Evolutionary conservation across 2,888 invertebrate genomes (phyloP).

Genomic region (Heliconius charithonia): DNA sequence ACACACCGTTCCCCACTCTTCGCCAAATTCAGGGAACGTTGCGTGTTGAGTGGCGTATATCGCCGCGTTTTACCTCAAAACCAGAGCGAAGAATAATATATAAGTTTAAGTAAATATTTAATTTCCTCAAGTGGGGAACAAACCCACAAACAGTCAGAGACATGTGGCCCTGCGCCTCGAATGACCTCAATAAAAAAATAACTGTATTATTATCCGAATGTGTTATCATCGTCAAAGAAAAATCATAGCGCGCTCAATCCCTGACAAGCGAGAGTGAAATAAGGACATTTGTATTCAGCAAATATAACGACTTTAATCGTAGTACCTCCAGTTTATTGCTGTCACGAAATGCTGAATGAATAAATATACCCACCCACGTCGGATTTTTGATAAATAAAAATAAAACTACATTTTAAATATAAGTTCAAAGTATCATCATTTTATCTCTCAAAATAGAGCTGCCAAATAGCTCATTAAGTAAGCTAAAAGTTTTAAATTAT

Average conservation of each 20-base stretch:
- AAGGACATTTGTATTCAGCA: conserved; percentile 26
- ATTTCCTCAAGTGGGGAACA: too few relatives aligned
- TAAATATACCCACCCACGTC: conserved; percentile 16
- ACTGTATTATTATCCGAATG: background rate
- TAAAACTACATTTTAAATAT: background rate
- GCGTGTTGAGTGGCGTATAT: too few relatives aligned
- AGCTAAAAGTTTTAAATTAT: background rate
- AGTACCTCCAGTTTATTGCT: conserved; percentile 29
- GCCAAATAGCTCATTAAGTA: background rate
- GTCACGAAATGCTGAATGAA: conserved; percentile 28
- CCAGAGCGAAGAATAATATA: too few relatives aligned
- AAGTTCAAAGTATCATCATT: background rate
- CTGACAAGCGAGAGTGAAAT: conserved; percentile 17
- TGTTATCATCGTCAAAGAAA: background rate
- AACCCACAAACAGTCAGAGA: too few relatives aligned
- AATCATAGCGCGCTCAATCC: background rate
- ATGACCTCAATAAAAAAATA: too few relatives aligned
- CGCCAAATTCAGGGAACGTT: too few relatives aligned
- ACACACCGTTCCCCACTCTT: too few relatives aligned
- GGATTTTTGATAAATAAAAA: background rate
- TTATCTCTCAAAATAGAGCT: background rate
- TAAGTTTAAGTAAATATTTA: too few relatives aligned
- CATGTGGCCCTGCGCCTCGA: too few relatives aligned
- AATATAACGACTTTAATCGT: conserved; percentile 28
- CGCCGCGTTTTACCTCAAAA: too few relatives aligned